A percentile compares a stretch with the other conserved stretches of the same genome.
phyloP scores from a whole-genome alignment of 2,113 vertebrate genomes.

The Phalacrocorax carbo region DNA sequence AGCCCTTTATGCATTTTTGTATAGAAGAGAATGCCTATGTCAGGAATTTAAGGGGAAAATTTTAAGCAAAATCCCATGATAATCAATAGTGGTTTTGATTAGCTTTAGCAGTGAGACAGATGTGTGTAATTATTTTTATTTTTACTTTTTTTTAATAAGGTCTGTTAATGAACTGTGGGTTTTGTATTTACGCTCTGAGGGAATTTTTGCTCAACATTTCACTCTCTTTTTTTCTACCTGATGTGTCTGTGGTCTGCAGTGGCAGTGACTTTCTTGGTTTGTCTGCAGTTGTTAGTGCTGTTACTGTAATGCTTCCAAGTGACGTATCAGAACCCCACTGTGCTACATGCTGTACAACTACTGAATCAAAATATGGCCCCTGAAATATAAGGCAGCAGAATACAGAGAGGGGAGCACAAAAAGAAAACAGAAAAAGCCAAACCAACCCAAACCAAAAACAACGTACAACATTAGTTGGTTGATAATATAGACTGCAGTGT shows the following conservation, averaged over 20 bases:
- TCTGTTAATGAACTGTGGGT: rapidly evolving
- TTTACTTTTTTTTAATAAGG: background rate
- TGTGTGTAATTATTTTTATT: background rate
- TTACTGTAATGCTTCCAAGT: background rate
- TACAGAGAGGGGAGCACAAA: background rate
- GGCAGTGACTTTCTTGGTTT: background rate
- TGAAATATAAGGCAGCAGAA: background rate
- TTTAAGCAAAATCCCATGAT: background rate
- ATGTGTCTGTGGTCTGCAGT: background rate
- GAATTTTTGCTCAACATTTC: background rate
- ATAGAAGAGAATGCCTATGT: background rate
- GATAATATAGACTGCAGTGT: background rate
- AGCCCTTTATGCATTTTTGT: rapidly evolving
- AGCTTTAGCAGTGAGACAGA: background rate
- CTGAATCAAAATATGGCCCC: background rate
- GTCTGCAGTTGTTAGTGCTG: background rate
- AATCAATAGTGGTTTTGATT: background rate
- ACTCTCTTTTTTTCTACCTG: background rate
- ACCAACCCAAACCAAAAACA: rapidly evolving
- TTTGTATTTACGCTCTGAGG: background rate
- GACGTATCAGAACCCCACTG: background rate
- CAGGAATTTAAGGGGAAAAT: background rate
- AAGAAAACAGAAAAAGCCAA: rapidly evolving
- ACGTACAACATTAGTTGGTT: rapidly evolving
- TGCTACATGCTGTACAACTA: background rate